phyloP scores from a whole-genome alignment of 2,113 vertebrate species.

The Heliornis fulica region DNA sequence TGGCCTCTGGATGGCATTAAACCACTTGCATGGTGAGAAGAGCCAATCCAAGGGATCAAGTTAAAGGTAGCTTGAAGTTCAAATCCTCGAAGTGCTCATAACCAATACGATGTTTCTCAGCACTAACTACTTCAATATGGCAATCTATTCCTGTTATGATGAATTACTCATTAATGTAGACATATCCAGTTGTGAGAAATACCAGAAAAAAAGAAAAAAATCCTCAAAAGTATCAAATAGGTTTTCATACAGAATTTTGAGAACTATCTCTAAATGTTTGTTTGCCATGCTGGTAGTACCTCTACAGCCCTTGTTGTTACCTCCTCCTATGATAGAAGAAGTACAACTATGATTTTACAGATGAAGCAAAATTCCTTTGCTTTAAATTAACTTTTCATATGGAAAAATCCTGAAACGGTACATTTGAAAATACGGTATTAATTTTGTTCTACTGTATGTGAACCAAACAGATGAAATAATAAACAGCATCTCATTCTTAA shows the following conservation, averaged over 20 bases:
- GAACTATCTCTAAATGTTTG: not conserved
- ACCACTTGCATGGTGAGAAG: not conserved
- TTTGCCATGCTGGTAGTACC: not conserved
- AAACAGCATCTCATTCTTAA: not conserved
- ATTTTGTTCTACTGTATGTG: not conserved
- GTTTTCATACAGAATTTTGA: not conserved
- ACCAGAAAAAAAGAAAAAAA: not conserved
- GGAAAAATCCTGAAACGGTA: not conserved
- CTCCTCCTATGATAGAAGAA: not conserved
- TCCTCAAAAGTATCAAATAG: not conserved
- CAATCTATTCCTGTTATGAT: not conserved
- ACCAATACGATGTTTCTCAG: not conserved
- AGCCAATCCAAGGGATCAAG: not conserved
- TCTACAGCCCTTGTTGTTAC: not conserved
- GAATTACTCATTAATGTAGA: not conserved
- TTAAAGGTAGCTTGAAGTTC: slow-evolving; percentile 18
- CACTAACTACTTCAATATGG: not conserved
- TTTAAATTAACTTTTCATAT: not conserved
- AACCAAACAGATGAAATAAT: not conserved
- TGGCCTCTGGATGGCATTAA: not conserved
- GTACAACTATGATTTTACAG: not conserved
- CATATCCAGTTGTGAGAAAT: not conserved
- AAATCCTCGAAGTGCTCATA: not conserved
- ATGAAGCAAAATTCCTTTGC: not conserved
- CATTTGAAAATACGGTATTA: not conserved